Evolutionary conservation across 1,140 invertebrate species (phyloP), one percentile per base, ranked within the genome.

Genomic region (Neodiprion pinetum): DNA sequence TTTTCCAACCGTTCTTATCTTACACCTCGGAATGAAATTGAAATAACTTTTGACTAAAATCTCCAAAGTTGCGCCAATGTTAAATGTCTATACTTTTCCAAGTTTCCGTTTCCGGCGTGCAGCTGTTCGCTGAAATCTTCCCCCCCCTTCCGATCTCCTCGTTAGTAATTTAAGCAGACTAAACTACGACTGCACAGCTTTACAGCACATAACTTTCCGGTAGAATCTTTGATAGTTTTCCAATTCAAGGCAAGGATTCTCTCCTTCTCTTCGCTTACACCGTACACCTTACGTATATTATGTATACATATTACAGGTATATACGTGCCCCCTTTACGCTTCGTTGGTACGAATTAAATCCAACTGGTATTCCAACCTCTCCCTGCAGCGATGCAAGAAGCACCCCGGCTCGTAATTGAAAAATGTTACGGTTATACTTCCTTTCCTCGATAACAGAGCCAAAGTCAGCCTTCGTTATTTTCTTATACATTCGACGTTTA

Each of bases 161-260:
- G 53, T 61, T 61, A 61, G 53, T 61, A 61, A 61, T 61, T 61
- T 12, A 61, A 61, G 53, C 9, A 14, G 4, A 61, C 11, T 61
- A 61, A 61, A 61, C 11, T 17, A 61, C 53, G 53, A 17, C 53
- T 61, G 11, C n/a, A 61, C n/a, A 61, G 53, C 53, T 61, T 17
- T 61, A 61, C 53, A 12, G 53, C 28, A 40, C 11, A 17, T 61
- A 14, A 61, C 53, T 61, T 14, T 61, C 11, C n/a, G 9, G 53
- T 61, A 61, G n/a, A 61, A 61, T 17, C 53, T 61, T 61, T 61
- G 53, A 61, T 61, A 61, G 53, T 61, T 61, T 61, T 61, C 53
- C 53, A 9, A 61, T 61, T 61, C 53, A 40, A 40, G 28, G 28
- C 28, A 40, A 40, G 53, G 8, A 61, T 61, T 61, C 53, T 7